Percentiles rank a stretch among this genome's conserved stretches.
These are phyloP conservation scores for Kuschelorhynchus macadamiae DNA, from an alignment of 2,888 invertebrate genomes.

Conservation along the genomic window DNA sequence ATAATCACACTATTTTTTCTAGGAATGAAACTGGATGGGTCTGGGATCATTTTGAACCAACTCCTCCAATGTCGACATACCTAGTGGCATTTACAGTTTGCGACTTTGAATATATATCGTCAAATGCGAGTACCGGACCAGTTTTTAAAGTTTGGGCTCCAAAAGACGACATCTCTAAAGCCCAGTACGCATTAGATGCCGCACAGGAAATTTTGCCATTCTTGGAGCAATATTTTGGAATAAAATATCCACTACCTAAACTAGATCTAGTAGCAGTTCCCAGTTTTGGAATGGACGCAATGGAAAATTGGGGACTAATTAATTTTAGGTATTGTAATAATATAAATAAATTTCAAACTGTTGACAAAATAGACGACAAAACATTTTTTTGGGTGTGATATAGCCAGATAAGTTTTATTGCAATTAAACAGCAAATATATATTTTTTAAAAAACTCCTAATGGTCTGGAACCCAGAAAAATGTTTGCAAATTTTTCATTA, in stretches of 20 bases:
- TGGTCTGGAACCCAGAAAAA: too few species aligned
- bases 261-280: slow-evolving; percentile 75
- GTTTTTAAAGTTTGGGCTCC: slow-evolving; percentile 69
- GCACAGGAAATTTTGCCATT: slow-evolving; percentile 70
- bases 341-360: neutral
- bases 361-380: neutral
- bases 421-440: too few species aligned
- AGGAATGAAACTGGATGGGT: slow-evolving; percentile 71
- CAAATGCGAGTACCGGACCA: slow-evolving; percentile 58
- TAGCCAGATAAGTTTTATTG: too few species aligned
- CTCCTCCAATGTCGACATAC: slow-evolving; percentile 83
- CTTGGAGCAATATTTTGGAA: slow-evolving; percentile 71
- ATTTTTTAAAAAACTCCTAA: too few species aligned
- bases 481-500: too few species aligned
- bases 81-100: slow-evolving; percentile 75
- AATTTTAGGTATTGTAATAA: slow-evolving; percentile 70
- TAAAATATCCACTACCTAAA: slow-evolving; percentile 71
- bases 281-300: slow-evolving; percentile 72
- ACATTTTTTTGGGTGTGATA: too few species aligned
- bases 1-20: slow-evolving; percentile 45
- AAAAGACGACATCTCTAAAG: slow-evolving; percentile 61
- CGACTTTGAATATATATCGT: slow-evolving; percentile 59
- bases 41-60: slow-evolving; percentile 75
- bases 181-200: slow-evolving; percentile 70
- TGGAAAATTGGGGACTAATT: slow-evolving; percentile 75